phyloP scores from a whole-genome alignment of 2,797 vertebrate species.

The Anisognathus igniventris region DNA sequence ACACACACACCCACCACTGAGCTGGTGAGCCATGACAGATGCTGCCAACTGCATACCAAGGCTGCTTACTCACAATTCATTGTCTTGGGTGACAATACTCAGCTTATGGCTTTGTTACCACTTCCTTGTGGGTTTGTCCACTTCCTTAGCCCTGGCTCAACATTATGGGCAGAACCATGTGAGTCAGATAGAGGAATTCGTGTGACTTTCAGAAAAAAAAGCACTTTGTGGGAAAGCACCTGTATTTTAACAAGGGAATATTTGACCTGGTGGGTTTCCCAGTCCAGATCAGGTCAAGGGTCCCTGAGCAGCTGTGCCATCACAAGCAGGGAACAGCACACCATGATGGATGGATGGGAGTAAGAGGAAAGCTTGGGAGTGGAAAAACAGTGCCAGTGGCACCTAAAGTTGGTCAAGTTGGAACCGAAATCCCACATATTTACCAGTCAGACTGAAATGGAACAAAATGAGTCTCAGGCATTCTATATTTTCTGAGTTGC shows the following conservation, averaged over 20 bases:
- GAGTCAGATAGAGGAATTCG: background rate
- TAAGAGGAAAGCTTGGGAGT: background rate
- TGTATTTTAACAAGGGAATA: background rate
- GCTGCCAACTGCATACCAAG: background rate
- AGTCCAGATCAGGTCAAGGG: background rate
- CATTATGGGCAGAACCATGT: accelerated
- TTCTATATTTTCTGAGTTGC: background rate
- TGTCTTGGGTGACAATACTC: background rate
- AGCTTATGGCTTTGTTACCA: background rate
- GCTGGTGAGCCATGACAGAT: background rate
- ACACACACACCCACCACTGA: accelerated
- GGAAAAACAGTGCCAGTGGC: background rate
- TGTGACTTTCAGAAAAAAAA: background rate
- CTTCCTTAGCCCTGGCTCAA: background rate
- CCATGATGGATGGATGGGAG: background rate
- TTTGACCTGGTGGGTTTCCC: background rate
- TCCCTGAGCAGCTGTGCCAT: background rate
- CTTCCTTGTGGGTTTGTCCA: background rate
- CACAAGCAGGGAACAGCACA: background rate
- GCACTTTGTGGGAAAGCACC: background rate
- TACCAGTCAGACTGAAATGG: background rate
- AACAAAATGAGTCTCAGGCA: background rate
- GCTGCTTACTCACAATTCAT: background rate
- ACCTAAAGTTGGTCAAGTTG: background rate
- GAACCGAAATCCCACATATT: background rate